phyloP scores from a whole-genome alignment of 30 jellyfish, hydroid and myxozoan species.

The Clytia hemisphaerica region DNA sequence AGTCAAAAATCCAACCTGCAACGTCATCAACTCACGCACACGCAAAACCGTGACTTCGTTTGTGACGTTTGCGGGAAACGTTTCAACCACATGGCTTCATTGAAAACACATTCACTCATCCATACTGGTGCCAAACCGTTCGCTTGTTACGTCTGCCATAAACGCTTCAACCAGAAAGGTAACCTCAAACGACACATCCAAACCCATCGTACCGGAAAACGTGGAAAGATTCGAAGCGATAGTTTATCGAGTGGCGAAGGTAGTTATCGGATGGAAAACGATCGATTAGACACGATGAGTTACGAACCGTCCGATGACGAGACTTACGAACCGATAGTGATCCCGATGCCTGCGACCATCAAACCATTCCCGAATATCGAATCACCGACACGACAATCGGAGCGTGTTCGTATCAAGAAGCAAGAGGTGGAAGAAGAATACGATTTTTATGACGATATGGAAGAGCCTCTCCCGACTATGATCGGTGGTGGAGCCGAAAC shows the following conservation, averaged over 20 bases:
- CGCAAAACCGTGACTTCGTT: constrained; percentile 31
- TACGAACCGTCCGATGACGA: neutral
- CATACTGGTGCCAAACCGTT: constrained; percentile 38
- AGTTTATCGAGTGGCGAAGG: neutral
- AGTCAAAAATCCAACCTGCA: constrained; percentile 32
- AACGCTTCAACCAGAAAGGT: constrained; percentile 28
- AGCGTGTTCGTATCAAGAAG: constrained; percentile 6
- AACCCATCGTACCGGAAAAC: constrained; percentile 30
- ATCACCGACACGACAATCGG: constrained; percentile 5
- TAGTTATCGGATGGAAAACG: neutral
- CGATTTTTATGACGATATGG: constrained; percentile 10
- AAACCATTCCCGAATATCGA: neutral
- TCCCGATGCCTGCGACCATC: neutral
- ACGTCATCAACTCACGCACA: constrained; percentile 38
- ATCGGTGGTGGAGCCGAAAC: neutral
- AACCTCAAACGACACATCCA: constrained; percentile 24
- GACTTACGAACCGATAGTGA: too few relatives aligned
- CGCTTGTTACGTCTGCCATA: constrained; percentile 18
- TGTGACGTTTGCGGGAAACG: constrained; percentile 35
- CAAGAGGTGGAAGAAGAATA: constrained; percentile 7
- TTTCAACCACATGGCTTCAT: constrained; percentile 29
- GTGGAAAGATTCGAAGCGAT: neutral
- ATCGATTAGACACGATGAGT: neutral
- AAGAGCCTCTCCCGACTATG: constrained; percentile 34
- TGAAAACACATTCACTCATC: constrained; percentile 26